These are phyloP conservation scores for Neomonachus schauinslandi DNA, from an alignment of 2,113 vertebrate genomes.

Conservation along the genomic window DNA sequence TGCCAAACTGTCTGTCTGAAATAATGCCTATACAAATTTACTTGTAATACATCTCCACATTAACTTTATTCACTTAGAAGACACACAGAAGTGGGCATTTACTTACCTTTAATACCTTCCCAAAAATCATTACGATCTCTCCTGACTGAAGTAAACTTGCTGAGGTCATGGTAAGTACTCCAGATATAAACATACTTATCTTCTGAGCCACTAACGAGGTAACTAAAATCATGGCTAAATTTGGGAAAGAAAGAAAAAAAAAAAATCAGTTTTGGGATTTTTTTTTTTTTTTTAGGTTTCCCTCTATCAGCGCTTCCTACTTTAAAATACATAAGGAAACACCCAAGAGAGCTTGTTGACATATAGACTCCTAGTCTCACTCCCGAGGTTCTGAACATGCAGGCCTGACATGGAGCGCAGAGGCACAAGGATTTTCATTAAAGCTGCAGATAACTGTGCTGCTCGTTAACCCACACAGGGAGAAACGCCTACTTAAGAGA, in stretches of 20 bases:
- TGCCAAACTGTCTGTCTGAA: neutral
- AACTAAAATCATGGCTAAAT: slow-evolving; percentile 96
- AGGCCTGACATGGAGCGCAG: neutral
- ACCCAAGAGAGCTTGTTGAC: neutral
- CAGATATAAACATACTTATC: slow-evolving; percentile 99
- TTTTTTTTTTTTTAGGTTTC: slow-evolving; percentile 1
- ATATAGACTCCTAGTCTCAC: neutral
- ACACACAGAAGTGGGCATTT: slow-evolving; percentile 32
- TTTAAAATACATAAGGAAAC: slow-evolving; percentile 52
- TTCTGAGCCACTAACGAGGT: slow-evolving; percentile 98
- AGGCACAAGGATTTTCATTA: neutral
- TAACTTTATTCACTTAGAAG: slow-evolving; percentile 39
- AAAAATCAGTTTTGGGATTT: neutral
- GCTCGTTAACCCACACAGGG: neutral
- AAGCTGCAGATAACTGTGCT: neutral
- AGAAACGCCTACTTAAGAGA: neutral
- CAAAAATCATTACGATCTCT: slow-evolving; percentile 99
- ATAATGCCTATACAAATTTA: slow-evolving; percentile 33
- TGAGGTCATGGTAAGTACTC: slow-evolving; percentile 99
- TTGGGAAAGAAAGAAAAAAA: slow-evolving; percentile 44
- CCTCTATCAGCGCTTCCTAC: slow-evolving; percentile 7
- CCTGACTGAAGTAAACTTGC: slow-evolving; percentile 98
- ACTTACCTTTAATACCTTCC: slow-evolving; percentile 99
- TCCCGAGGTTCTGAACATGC: neutral
- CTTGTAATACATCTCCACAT: slow-evolving; percentile 22